Base-by-base conservation (phyloP, 2,113 vertebrate genomes). In the Platysteira castanea region DNA sequence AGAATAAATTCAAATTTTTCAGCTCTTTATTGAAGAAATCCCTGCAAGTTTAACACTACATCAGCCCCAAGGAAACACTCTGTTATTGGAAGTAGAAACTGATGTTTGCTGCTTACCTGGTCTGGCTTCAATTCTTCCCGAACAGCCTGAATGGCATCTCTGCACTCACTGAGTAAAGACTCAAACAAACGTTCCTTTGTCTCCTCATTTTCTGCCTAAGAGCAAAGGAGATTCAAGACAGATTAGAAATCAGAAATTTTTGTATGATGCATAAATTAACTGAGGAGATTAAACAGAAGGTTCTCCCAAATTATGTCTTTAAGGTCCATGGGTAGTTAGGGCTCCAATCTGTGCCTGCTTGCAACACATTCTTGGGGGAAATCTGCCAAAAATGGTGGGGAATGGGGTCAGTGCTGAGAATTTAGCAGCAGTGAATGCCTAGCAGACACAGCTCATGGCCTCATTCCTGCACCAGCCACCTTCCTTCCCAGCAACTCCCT, bases 181-280 rank as follows among this genome's bases (percentile, higher is more conserved):
- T 99, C 99, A 76, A 99, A 99, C 87, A 99, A 98, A 33, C 98
- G 99, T 93, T 99, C 99, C 95, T 99, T 99, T 70, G 99, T 99
- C 71, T 99, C 99, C 86, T 99, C 99, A 8, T 98, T 99, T 85
- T 98, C 98, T 70, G 99, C 98, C 99, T 99, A 97, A 56, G 30
- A 84, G 52, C 46, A 59, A 88, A 23, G 18, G 15, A 68, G 35
- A 71, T 11, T 37, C 14, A 56, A 89, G 37, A 61, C 20, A 71
- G 33, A 9, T 33, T 47, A 76, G 39, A 63, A 46, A 53, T 61
- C 6, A 73, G 21, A 70, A 69, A 20, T 31, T 26, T 73, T 18
- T 74, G 33, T 47, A 67, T 1, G 15, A 74, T 39, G 35, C 68
- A 81, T 11, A 5, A 74, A 61, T 49, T 76, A 76, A 76, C 31